Evolutionary conservation across 2,888 invertebrate species (phyloP).

Genomic region (Cataglyphis albicans): DNA sequence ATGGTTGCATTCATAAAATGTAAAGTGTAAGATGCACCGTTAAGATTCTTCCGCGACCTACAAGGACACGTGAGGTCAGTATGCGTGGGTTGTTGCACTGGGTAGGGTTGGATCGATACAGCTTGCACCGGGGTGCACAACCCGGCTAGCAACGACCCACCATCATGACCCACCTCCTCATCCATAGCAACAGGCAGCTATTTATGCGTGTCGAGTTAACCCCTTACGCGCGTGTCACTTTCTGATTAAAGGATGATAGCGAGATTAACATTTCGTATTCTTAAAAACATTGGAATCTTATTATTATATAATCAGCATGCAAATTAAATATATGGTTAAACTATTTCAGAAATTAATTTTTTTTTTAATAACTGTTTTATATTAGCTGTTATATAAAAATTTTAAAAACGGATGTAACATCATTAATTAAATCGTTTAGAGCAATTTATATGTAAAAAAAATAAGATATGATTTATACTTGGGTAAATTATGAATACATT

Average conservation of each 20-base stretch:
- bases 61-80: conserved; percentile 80
- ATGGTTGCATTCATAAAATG: background rate
- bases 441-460: background rate
- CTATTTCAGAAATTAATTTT: background rate
- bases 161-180: conserved; percentile 57
- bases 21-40: conserved; percentile 29
- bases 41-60: conserved; percentile 62
- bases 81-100: conserved; percentile 85
- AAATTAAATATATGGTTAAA: background rate
- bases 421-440: conserved; percentile 1
- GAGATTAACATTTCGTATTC: conserved; percentile 12
- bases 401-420: background rate
- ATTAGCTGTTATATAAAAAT: background rate
- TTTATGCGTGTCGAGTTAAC: conserved; percentile 63
- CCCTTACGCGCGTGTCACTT: conserved; percentile 50
- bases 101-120: conserved; percentile 82
- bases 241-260: conserved; percentile 42
- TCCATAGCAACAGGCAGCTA: conserved; percentile 80
- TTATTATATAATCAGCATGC: background rate
- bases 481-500: background rate
- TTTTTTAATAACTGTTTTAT: too few species aligned
- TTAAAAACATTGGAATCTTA: background rate
- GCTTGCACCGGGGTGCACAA: conserved; percentile 82
- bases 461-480: background rate
- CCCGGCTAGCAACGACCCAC: conserved; percentile 77